Evolutionary conservation across 1,140 invertebrate genomes (phyloP).

Genomic region (Zelostemma sp.): DNA sequence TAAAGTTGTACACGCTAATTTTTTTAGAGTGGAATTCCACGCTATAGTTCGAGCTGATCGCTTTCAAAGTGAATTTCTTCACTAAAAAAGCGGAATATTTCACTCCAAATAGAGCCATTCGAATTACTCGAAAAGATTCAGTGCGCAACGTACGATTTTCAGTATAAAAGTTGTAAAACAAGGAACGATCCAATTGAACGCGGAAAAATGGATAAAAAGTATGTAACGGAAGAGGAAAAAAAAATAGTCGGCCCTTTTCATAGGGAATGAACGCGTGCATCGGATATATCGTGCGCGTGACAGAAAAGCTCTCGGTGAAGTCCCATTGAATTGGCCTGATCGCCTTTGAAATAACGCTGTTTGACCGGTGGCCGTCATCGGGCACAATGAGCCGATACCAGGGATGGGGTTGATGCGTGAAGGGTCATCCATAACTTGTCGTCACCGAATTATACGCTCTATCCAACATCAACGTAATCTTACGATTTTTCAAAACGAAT

Average conservation of each 20-base stretch:
- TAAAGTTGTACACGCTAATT: slow-evolving; percentile 2
- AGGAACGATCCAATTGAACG: no score
- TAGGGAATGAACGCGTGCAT: slow-evolving; percentile 47
- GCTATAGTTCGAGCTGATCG: no score
- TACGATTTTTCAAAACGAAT: background rate
- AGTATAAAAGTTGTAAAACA: background rate
- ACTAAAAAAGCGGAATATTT: no score
- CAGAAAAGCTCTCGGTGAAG: slow-evolving; percentile 65
- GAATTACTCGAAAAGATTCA: no score
- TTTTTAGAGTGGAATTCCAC: no score
- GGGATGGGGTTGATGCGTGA: slow-evolving; percentile 59
- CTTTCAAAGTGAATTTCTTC: no score
- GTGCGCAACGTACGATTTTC: no score
- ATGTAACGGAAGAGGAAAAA: no score
- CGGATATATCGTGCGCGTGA: slow-evolving; percentile 61
- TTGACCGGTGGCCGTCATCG: slow-evolving; percentile 63
- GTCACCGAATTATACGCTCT: slow-evolving; percentile 56
- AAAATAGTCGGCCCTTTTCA: background rate
- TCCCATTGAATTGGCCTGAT: slow-evolving; percentile 54
- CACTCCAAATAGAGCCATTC: no score
- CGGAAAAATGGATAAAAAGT: no score
- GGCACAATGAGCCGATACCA: slow-evolving; percentile 63
- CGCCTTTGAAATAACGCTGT: slow-evolving; percentile 66
- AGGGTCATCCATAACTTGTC: slow-evolving; percentile 67
- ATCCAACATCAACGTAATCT: slow-evolving; percentile 19